Evolutionary conservation across 2,888 invertebrate species (phyloP), one percentile per base, ranked within the genome.

Genomic region (Muscina levida): DNA sequence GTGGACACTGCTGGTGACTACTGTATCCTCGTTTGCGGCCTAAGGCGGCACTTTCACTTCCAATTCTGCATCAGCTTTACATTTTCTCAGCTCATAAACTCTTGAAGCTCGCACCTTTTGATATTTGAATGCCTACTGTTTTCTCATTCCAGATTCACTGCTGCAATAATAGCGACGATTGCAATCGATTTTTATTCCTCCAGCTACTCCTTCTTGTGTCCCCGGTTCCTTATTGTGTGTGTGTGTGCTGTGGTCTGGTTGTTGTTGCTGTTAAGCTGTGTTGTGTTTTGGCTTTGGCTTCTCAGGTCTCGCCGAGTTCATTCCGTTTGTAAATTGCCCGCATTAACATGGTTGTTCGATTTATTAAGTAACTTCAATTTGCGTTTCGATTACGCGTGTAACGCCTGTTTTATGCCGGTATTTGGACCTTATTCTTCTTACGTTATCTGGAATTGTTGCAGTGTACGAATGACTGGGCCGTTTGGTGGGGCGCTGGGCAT

Each of bases 341-440:
- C 88, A 88, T 88, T 88, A 88, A 87, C 88, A 88, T 83, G 88
- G 87, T 88, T 88, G 88, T 88, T 86, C 88, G 87, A 87, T 89
- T 88, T 88, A 88, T 88, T 88, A 88, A 88, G 88, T 87, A 88
- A 88, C 89, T 88, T 88, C 88, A 88, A 88, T 88, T 88, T 88
- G 88, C 88, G 88, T 88, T 87, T 86, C 84, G 85, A 83, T 84
- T 83, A 87, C 84, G 80, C 77, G 82, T 74, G 79, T 77, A 82
- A 87, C 87, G 87, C 88, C 88, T 82, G 79, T 66, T 77, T 79
- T 71, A 62, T 73, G 42, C 42, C 67, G 66, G 46, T 57, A 31
- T 31, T 31, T 31, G 31, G 31, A 5, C 31, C 51, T 46, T 39
- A 17, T 48, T 26, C 11, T 66, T 77, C 51, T 44, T 66, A 17